A percentile compares a stretch with the other conserved stretches of the same genome.
phyloP scores from a whole-genome alignment of 2,888 invertebrate genomes.

The Nemurella pictetii region DNA sequence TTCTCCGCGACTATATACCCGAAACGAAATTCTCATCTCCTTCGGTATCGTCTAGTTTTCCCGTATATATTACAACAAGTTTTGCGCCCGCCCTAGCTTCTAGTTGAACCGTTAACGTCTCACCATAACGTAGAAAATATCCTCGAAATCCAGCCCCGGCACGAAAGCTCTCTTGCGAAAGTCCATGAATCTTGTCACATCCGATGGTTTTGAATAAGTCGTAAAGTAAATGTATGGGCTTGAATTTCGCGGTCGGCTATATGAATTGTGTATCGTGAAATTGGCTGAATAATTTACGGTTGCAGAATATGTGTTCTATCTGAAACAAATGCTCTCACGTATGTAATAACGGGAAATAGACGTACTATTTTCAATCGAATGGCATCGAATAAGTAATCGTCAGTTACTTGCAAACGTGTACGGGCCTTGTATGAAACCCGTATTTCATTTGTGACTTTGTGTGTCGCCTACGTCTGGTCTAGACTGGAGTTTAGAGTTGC shows the following conservation, averaged over 20 bases:
- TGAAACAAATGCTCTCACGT: background rate
- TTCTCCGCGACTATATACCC: background rate
- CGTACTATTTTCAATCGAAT: background rate
- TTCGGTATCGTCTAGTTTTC: background rate
- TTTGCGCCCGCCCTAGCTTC: background rate
- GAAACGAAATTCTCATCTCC: background rate
- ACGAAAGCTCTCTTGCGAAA: background rate
- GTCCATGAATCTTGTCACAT: slow-evolving; percentile 15
- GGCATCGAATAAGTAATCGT: background rate
- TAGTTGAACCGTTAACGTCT: background rate
- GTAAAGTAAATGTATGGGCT: slow-evolving; percentile 4
- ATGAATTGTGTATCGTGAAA: background rate
- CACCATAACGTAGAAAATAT: background rate
- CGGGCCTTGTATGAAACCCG: background rate
- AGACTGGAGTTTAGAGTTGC: no score
- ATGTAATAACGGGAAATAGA: background rate
- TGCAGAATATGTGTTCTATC: background rate
- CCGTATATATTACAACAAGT: background rate
- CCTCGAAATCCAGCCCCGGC: background rate
- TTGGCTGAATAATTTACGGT: slow-evolving; percentile 6
- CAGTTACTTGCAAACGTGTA: background rate
- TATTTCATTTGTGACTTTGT: no score
- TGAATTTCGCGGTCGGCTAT: background rate
- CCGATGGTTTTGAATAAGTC: slow-evolving; percentile 19
- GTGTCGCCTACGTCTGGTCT: no score